Percentiles rank a stretch among this genome's conserved stretches.
Evolutionary conservation across 2,113 vertebrate species (phyloP).

Genomic region (Oxygymnocypris stewartii): DNA sequence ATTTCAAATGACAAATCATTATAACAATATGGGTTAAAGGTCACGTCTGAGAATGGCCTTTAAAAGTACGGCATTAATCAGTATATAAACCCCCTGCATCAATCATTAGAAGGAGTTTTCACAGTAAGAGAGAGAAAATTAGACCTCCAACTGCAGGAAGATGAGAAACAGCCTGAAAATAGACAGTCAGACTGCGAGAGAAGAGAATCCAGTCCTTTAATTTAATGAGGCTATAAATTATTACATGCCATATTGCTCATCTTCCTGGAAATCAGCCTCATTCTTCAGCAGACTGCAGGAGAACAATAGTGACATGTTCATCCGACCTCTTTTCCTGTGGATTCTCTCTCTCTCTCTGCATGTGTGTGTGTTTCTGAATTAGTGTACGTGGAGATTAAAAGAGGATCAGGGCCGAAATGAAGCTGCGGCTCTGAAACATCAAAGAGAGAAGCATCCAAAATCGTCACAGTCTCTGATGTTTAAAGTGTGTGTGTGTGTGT

Average conservation of each 20-base stretch:
- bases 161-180: constrained; percentile 6
- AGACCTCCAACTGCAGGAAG: constrained; percentile 6
- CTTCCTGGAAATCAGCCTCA: constrained; percentile 34
- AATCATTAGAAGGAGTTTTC: constrained; percentile 22
- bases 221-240: constrained; percentile 41
- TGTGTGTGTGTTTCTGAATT: not conserved
- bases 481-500: constrained; percentile 16
- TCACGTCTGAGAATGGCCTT: constrained; percentile 7
- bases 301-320: constrained; percentile 25
- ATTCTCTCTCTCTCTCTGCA: not conserved
- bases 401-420: constrained; percentile 29
- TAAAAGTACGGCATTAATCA: constrained; percentile 10
- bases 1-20: constrained; percentile 14
- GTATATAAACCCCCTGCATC: constrained; percentile 9
- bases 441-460: constrained; percentile 36
- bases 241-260: constrained; percentile 28
- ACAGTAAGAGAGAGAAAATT: not conserved
- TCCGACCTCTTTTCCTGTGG: constrained; percentile 9
- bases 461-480: constrained; percentile 7
- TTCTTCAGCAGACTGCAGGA: constrained; percentile 14
- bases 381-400: constrained; percentile 12
- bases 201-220: constrained; percentile 11
- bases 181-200: not conserved
- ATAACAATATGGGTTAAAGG: constrained; percentile 7
- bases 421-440: constrained; percentile 20